Conservation (phyloP, 2,797 vertebrate species). For the Bufotes viridis region DNA sequence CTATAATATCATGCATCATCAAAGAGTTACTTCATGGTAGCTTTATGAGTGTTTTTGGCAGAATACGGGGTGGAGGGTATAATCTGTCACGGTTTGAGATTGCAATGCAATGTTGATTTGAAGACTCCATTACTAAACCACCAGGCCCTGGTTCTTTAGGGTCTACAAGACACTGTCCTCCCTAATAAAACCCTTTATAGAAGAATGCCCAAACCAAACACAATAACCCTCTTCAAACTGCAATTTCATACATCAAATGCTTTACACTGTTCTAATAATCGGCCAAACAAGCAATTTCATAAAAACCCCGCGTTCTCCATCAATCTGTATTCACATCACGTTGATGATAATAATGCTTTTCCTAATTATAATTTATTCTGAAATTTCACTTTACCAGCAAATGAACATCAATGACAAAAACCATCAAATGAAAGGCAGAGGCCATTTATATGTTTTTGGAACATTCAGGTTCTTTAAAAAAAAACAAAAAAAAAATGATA, state of each 20-base stretch:
- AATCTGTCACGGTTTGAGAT: background rate
- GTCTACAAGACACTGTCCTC: background rate
- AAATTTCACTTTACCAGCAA: constrained; percentile 17
- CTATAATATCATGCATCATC: no score
- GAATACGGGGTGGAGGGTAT: background rate
- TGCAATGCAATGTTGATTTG: background rate
- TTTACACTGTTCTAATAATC: background rate
- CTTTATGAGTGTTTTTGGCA: background rate
- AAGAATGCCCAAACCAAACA: background rate
- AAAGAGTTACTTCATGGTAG: no score
- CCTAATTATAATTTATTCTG: constrained; percentile 36
- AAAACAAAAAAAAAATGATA: constrained; percentile 22
- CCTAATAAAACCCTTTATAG: background rate
- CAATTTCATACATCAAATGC: background rate
- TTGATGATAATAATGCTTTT: constrained; percentile 4
- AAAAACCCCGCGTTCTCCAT: background rate
- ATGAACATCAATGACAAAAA: constrained; percentile 17
- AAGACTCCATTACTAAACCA: background rate
- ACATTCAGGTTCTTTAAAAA: constrained; percentile 35
- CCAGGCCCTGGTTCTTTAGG: background rate
- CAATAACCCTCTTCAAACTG: background rate
- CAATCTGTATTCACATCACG: constrained; percentile 23
- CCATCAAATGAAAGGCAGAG: constrained; percentile 16
- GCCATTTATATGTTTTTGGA: constrained; percentile 35
- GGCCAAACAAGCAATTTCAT: constrained; percentile 8